phyloP scores from a whole-genome alignment of 2,888 invertebrate genomes.

The Eupithecia centaureata region DNA sequence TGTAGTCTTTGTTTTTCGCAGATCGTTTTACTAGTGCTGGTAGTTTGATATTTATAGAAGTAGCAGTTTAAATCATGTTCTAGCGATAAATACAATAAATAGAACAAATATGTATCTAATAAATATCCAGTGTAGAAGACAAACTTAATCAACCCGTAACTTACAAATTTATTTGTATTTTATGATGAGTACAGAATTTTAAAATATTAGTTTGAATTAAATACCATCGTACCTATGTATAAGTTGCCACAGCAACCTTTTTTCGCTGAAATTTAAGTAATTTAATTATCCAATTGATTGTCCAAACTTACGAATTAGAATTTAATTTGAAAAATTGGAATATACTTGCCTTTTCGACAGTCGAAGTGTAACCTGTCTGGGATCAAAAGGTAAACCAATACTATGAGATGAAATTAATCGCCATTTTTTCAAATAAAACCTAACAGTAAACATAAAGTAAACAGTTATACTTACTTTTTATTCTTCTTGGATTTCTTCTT shows the following conservation, averaged over 20 bases:
- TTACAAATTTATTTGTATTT: background rate
- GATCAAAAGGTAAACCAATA: slow-evolving; percentile 60
- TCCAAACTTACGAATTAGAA: background rate
- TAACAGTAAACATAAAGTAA: slow-evolving; percentile 27
- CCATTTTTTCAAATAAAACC: background rate
- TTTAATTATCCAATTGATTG: slow-evolving; percentile 9
- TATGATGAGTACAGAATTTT: background rate
- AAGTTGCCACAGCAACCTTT: slow-evolving; percentile 74
- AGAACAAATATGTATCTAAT: background rate
- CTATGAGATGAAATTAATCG: slow-evolving; percentile 45
- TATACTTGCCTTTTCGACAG: slow-evolving; percentile 77
- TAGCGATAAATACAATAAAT: background rate
- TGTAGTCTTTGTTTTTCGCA: background rate
- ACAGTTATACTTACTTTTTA: slow-evolving; percentile 87
- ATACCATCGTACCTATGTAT: slow-evolving; percentile 69
- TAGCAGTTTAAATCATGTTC: background rate
- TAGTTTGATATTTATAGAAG: background rate
- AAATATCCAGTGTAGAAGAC: background rate
- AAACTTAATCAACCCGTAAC: background rate
- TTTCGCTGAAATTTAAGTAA: slow-evolving; percentile 72
- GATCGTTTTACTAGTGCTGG: background rate
- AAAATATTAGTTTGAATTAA: background rate
- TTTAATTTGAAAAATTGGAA: slow-evolving; percentile 24
- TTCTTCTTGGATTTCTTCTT: slow-evolving; percentile 92
- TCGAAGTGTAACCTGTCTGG: slow-evolving; percentile 76